Conservation (phyloP, 2,113 vertebrate genomes). For the Turnix velox region DNA sequence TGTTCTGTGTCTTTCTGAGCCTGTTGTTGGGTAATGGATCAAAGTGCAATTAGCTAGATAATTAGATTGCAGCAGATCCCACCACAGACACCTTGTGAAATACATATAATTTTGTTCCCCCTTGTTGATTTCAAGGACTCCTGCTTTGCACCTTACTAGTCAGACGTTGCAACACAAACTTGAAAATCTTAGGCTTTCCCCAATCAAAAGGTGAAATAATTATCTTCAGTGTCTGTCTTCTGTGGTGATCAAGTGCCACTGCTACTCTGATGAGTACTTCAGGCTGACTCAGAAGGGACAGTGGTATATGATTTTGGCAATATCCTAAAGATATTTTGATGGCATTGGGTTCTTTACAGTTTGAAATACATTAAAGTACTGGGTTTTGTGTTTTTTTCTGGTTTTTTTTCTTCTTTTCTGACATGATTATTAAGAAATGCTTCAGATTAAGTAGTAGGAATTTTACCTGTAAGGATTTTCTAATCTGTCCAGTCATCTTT, state of each 20-base stretch:
- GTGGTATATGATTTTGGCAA: background rate
- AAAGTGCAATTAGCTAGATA: background rate
- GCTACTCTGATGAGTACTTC: background rate
- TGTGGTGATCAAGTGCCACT: background rate
- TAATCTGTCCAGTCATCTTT: background rate
- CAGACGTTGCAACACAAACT: background rate
- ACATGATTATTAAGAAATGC: background rate
- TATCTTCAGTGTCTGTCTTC: background rate
- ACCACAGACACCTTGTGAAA: background rate
- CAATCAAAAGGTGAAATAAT: background rate
- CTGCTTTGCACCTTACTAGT: background rate
- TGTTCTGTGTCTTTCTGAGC: background rate
- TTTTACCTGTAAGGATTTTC: background rate
- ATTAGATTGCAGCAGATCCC: background rate
- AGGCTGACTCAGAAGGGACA: background rate
- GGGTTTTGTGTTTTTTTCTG: background rate
- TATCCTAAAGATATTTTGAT: background rate
- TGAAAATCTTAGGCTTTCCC: background rate
- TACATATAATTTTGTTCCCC: background rate
- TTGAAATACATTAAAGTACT: background rate
- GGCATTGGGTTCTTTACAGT: background rate
- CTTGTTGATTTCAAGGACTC: background rate
- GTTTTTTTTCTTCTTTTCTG: background rate
- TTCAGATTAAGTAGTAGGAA: background rate
- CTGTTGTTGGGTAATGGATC: background rate